A percentile compares a stretch with the other conserved stretches of the same genome.
These are phyloP conservation scores for Alaudala cheleensis DNA, from an alignment of 2,113 vertebrate species.

Conservation along the genomic window DNA sequence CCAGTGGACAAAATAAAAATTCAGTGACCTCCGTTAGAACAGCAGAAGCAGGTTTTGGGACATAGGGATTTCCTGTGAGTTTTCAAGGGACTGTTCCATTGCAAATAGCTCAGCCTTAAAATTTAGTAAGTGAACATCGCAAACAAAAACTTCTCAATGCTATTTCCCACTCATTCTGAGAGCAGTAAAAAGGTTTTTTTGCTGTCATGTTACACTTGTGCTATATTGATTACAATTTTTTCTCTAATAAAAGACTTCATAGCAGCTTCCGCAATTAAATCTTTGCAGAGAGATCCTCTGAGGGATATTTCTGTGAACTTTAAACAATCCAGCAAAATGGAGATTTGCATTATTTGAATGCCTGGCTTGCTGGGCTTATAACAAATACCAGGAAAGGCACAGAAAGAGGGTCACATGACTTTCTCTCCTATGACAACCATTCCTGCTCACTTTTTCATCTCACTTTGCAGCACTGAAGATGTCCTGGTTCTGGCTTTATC, in stretches of 20 bases:
- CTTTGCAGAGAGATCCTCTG: not conserved
- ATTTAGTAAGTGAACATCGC: not conserved
- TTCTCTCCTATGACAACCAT: not conserved
- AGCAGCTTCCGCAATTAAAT: not conserved
- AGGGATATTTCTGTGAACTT: not conserved
- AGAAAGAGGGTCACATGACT: not conserved
- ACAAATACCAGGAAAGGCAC: not conserved
- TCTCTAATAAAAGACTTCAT: not conserved
- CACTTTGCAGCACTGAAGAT: conserved; percentile 26
- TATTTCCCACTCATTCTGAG: not conserved
- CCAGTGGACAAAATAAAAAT: not conserved
- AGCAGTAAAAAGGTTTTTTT: not conserved
- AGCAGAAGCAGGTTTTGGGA: not conserved
- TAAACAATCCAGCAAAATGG: not conserved
- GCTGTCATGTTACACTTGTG: not conserved
- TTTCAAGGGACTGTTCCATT: not conserved
- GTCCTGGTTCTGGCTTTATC: not conserved
- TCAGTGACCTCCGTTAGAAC: not conserved
- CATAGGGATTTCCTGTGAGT: not conserved
- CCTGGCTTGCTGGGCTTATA: not conserved
- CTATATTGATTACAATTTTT: not conserved
- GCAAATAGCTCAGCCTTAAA: not conserved
- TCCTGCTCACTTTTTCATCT: not conserved
- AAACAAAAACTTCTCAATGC: not conserved
- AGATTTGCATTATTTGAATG: not conserved